Base-by-base conservation (phyloP, 2,113 vertebrate species). In the Agapornis roseicollis region DNA sequence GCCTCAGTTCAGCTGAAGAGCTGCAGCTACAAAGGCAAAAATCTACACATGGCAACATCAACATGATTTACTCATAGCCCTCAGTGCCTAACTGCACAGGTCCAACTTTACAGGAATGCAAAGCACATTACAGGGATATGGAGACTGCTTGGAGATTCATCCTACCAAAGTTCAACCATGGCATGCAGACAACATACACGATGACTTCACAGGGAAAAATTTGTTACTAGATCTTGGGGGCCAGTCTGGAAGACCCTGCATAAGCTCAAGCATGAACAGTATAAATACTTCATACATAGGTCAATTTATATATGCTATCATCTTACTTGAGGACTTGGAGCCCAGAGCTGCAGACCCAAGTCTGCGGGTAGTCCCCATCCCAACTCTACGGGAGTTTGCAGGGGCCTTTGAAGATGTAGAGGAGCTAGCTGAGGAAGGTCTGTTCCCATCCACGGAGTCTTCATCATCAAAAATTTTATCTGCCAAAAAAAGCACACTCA, bases 401-500 rank as follows among this genome's bases (percentile, higher is more conserved):
- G 98, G 98, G 7, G 98, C 98, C 96, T 99, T 99, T 91, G 99
- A 99, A 29, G 99, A 99, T 1, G 98, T 94, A 15, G 99, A 99
- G n/a, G 98, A 98, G 94, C 98, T 98, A 74, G 99, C 99, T 90
- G 99, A 99, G 91, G 99, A 99, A 98, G 99, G 99, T 97, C 99
- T 98, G 96, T 99, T 99, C 88, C 99, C 99, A 73, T 99, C 99
- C 98, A 99, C 98, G 1, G 99, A 99, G 95, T 99, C 99, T 95
- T 99, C 99, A 98, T 99, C 99, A 74, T 99, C 99, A 98, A 99
- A 99, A 97, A 99, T 99, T 97, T 99, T 99, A 98, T 99, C 99
- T 99, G 98, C 22, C 90, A 85, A 86, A 46, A 39, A 50, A 96
- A 89, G 1, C 78, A 97, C 25, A 83, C 8, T 46, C 41, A 70